phyloP scores from a whole-genome alignment of 2,888 invertebrate genomes.

The Proisotoma minuta region DNA sequence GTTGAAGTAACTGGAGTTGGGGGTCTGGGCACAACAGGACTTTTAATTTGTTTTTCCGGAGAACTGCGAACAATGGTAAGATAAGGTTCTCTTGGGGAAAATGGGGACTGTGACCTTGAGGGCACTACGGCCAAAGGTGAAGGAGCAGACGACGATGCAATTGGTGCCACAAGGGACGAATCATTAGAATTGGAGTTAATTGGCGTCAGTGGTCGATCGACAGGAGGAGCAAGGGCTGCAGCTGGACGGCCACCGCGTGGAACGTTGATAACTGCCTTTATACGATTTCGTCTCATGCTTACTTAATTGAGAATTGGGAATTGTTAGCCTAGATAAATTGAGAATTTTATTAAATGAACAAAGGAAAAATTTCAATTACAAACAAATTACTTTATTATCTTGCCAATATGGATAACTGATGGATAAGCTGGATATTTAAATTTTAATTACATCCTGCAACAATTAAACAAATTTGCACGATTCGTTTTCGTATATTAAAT shows the following conservation, averaged over 20 bases:
- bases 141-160: not conserved
- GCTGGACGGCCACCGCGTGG: constrained; percentile 23
- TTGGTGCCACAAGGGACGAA: not conserved
- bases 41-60: too few species aligned
- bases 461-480: not conserved
- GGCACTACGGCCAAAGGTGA: not conserved
- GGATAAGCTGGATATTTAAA: too few species aligned
- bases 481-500: too few species aligned
- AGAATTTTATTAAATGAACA: not conserved
- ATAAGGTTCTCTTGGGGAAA: not conserved
- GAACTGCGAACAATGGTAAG: too few species aligned
- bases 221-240: not conserved
- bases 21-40: not conserved
- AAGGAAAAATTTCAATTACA: not conserved
- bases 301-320: too few species aligned
- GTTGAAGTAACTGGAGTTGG: not conserved
- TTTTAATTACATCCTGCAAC: not conserved
- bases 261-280: constrained; percentile 42
- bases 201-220: constrained; percentile 3
- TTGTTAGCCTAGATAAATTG: too few species aligned
- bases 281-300: constrained; percentile 42
- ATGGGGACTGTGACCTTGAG: not conserved
- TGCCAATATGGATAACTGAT: too few species aligned
- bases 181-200: not conserved
- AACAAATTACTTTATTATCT: too few species aligned